A percentile compares a stretch with the other conserved stretches of the same genome.
Conservation (phyloP, 53 echinoderm and acorn worm species). For the Stichopus horrens region DNA sequence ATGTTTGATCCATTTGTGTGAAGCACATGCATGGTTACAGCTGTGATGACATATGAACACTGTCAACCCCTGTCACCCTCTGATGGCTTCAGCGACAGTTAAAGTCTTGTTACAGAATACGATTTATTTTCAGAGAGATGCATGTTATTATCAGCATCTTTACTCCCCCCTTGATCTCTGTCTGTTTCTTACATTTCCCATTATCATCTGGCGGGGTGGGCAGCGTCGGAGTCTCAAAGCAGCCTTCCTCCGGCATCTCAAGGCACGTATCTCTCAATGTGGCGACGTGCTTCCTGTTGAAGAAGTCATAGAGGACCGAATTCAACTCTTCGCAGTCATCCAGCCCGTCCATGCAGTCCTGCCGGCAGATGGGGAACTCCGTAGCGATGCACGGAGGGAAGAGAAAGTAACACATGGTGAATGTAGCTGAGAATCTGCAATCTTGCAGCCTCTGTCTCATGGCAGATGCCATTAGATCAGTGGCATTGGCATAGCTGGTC, state of each 20-base stretch:
- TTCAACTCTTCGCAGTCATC: conserved; percentile 52
- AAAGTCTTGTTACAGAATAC: no score
- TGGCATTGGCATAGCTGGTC: conserved; percentile 45
- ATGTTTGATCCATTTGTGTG: no score
- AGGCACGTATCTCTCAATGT: conserved; percentile 2
- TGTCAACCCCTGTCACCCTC: no score
- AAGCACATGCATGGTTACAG: no score
- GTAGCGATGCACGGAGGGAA: conserved; percentile 67
- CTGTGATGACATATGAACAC: no score
- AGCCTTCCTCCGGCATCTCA: conserved; percentile 3
- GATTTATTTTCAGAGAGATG: no score
- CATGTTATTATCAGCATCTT: no score
- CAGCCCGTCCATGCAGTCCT: conserved; percentile 58
- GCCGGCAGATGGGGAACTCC: conserved; percentile 54
- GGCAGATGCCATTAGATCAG: conserved; percentile 50
- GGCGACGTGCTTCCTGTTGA: not conserved
- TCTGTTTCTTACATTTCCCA: no score
- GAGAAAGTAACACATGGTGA: conserved; percentile 73
- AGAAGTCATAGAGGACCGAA: not conserved
- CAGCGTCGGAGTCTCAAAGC: not conserved
- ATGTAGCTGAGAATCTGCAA: conserved; percentile 43
- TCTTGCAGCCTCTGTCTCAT: conserved; percentile 49
- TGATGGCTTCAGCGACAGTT: no score
- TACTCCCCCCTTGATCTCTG: no score
- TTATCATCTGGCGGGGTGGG: not conserved